A percentile compares a stretch with the other conserved stretches of the same genome.
phyloP scores from a whole-genome alignment of 2,888 invertebrate species.

The Metacarcinus magister region DNA sequence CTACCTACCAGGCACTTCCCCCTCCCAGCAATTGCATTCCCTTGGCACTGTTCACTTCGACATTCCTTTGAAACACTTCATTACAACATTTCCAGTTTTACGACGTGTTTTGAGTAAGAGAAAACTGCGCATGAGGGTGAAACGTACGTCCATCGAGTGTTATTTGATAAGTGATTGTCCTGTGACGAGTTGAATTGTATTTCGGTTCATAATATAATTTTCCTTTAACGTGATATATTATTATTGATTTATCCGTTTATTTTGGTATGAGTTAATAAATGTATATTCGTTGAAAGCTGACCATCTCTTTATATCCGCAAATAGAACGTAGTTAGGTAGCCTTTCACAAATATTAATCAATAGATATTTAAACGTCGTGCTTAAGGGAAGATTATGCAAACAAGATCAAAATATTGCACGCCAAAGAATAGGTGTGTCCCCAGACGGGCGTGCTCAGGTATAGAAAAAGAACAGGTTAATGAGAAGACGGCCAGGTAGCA shows the following conservation, averaged over 20 bases:
- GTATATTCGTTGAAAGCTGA: background rate
- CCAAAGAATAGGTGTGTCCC: background rate
- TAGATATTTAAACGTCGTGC: background rate
- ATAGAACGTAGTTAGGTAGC: background rate
- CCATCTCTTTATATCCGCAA: background rate
- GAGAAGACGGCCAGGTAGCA: background rate
- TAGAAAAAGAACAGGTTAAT: conserved; percentile 19
- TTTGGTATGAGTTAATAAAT: background rate
- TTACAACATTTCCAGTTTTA: background rate
- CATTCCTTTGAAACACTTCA: background rate
- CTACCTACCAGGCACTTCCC: background rate
- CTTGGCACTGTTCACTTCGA: background rate
- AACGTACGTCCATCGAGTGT: background rate
- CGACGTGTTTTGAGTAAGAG: background rate
- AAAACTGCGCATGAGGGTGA: background rate
- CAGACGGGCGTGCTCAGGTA: background rate
- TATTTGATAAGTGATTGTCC: background rate
- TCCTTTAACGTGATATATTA: background rate
- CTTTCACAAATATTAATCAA: background rate
- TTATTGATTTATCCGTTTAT: background rate
- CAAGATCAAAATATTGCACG: background rate
- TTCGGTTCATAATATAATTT: background rate
- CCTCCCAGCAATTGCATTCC: background rate
- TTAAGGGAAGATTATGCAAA: conserved; percentile 31
- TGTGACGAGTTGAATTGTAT: background rate